Conservation (phyloP, 2,797 vertebrate species). For the Micrastur ruficollis region DNA sequence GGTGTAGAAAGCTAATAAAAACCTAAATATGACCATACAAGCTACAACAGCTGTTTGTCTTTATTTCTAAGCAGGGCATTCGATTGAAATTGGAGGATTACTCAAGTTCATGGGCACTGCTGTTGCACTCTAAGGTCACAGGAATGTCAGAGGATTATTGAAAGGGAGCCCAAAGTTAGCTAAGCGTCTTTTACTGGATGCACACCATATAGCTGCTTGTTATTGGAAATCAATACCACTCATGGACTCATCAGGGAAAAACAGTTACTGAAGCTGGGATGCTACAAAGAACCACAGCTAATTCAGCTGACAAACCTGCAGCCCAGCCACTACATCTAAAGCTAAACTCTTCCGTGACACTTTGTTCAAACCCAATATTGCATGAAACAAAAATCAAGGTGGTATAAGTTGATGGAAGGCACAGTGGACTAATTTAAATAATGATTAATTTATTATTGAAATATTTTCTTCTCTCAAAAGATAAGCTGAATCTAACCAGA, state of each 20-base stretch:
- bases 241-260: constrained; percentile 43
- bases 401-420: background rate
- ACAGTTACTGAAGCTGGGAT: background rate
- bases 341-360: background rate
- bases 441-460: constrained; percentile 29
- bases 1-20: background rate
- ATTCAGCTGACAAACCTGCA: background rate
- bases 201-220: constrained; percentile 51
- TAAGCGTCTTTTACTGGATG: constrained; percentile 14
- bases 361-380: background rate
- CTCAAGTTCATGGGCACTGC: background rate
- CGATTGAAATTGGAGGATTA: background rate
- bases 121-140: constrained; percentile 31
- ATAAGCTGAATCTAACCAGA: constrained; percentile 8
- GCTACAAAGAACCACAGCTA: constrained; percentile 10
- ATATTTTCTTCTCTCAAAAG: background rate
- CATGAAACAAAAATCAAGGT: background rate
- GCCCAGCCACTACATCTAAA: background rate
- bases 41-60: background rate
- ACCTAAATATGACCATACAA: background rate
- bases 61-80: background rate
- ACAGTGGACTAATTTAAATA: background rate
- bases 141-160: constrained; percentile 47
- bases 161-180: constrained; percentile 52
- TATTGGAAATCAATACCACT: constrained; percentile 61